Evolutionary conservation across 2,888 invertebrate species (phyloP).

Genomic region (Tiliacea citrago): DNA sequence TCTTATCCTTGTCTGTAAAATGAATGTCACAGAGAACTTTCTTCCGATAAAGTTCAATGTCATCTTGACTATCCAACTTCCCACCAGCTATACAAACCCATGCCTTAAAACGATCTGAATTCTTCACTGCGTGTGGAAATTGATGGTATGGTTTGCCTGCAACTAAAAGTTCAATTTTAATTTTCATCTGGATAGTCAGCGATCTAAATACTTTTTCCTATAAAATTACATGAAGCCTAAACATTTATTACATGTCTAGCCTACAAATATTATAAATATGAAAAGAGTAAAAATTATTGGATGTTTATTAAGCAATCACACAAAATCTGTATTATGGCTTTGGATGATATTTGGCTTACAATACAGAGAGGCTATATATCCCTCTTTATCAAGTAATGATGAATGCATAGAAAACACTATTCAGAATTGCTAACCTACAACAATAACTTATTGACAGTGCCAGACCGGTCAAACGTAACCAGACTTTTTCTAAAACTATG

Average conservation of each 20-base stretch:
- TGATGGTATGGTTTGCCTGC: neutral
- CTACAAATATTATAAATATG: neutral
- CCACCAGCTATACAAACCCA: neutral
- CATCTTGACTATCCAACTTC: neutral
- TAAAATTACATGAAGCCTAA: neutral
- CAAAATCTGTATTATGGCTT: neutral
- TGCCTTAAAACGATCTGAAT: neutral
- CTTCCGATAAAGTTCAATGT: neutral
- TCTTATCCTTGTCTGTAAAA: neutral
- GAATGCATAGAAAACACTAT: neutral
- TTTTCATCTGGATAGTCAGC: neutral
- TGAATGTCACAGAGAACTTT: neutral
- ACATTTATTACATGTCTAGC: neutral
- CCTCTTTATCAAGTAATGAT: too few species aligned
- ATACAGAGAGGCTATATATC: neutral
- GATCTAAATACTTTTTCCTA: neutral
- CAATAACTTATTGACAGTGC: neutral
- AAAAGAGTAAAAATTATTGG: neutral
- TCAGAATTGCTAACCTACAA: neutral
- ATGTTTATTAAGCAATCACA: neutral
- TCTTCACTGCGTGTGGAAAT: neutral
- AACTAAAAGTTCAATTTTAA: neutral
- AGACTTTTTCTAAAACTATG: neutral
- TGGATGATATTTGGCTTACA: neutral
- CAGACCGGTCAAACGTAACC: neutral